Base-by-base conservation (phyloP, 2,113 vertebrate species). In the Mixornis gularis region DNA sequence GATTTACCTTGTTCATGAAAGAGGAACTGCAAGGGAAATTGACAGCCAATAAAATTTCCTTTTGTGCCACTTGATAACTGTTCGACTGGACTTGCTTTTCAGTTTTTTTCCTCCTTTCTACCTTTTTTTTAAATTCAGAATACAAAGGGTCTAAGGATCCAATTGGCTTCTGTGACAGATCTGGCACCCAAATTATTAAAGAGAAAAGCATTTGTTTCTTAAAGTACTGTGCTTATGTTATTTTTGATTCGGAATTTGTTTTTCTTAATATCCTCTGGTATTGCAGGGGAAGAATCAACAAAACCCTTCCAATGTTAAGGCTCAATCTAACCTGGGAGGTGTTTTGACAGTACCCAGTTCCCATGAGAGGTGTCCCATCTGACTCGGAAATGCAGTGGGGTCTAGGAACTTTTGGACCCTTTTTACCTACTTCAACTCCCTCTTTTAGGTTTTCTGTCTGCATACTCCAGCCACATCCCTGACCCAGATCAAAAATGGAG, bases 401-500 rank as follows among this genome's bases (percentile, higher is more conserved):
- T 58, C 38, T 32, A 26, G 22, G 24, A 19, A 62, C 3, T 34
- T 44, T 14, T 2, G 6, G 6, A 5, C 3, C 6, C 8, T 59
- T 88, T 69, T 77, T 16, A 12, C 9, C 26, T 70, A 46, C 34
- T 59, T 63, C 13, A 52, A 7, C 18, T 4, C 0, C 21, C 2
- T 76, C 10, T 21, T 82, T 60, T 18, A 52, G 12, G 20, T 85
- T 72, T 79, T 62, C 27, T 13, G 27, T 6, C 52, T 27, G 15
- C 18, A 30, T 14, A 26, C 4, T 63, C 22, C 34, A 71, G 48
- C 9, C 16, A 40, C 17, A 44, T 32, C 40, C 8, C 11, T 30
- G 12, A 10, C 13, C 29, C 11, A 15, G 26, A 17, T 20, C 18
- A 63, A 70, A 36, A 62, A 48, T 0, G 0, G 6, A 11, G 11